Evolutionary conservation across 2,888 invertebrate genomes (phyloP).

Genomic region (Ophion obscuratus): DNA sequence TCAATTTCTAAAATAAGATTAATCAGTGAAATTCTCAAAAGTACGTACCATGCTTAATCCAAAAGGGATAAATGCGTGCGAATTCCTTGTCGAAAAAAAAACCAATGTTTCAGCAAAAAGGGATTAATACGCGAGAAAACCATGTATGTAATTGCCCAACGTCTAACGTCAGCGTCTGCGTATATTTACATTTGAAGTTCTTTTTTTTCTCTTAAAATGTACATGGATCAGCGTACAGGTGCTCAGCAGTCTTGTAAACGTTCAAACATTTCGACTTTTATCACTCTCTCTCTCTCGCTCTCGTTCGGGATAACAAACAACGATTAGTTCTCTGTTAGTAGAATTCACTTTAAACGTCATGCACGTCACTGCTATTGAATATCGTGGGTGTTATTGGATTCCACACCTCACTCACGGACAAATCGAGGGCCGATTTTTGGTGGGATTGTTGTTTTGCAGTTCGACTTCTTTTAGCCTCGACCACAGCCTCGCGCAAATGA

Average conservation of each 20-base stretch:
- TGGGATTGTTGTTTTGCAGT: conserved; percentile 80
- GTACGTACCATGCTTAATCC: conserved; percentile 64
- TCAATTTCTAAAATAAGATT: background rate
- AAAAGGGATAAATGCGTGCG: conserved; percentile 55
- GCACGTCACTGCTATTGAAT: conserved; percentile 81
- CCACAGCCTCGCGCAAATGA: conserved; percentile 80
- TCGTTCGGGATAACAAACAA: conserved; percentile 38
- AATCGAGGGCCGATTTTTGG: conserved; percentile 78
- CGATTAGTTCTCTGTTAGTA: conserved; percentile 64
- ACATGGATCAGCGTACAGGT: conserved; percentile 61
- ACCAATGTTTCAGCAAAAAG: background rate
- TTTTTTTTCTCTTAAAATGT: conserved; percentile 55
- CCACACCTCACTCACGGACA: conserved; percentile 80
- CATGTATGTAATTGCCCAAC: background rate
- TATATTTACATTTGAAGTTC: conserved; percentile 65
- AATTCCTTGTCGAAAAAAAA: conserved; percentile 30
- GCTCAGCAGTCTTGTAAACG: conserved; percentile 60
- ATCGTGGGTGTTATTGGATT: conserved; percentile 78
- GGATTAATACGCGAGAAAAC: conserved; percentile 2
- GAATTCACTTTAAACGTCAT: conserved; percentile 80
- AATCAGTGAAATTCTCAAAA: conserved; percentile 28
- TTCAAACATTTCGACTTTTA: conserved; percentile 49
- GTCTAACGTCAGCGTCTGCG: conserved; percentile 2
- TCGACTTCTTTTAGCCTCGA: conserved; percentile 80
- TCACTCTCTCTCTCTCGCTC: background rate